phyloP scores from a whole-genome alignment of 30 jellyfish, hydroid and myxozoan species.

The Catostylus mosaicus region DNA sequence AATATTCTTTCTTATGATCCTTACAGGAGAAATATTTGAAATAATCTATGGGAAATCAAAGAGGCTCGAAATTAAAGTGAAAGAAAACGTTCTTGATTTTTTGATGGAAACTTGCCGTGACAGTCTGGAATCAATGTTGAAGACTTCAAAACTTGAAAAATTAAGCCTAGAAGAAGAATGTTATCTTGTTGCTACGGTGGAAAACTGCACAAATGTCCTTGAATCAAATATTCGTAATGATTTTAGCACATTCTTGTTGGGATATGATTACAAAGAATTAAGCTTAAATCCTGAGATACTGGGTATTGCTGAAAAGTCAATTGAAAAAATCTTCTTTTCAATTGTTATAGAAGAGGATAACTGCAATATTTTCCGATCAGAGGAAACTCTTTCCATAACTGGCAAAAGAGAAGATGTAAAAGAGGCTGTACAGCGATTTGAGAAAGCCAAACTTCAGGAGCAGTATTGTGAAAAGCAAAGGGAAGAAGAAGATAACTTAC shows the following conservation, averaged over 20 bases:
- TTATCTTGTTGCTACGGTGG: neutral
- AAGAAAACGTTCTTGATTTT: neutral
- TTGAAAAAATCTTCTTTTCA: neutral
- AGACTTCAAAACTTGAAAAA: neutral
- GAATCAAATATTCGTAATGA: neutral
- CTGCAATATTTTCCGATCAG: neutral
- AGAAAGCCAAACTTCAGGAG: no score
- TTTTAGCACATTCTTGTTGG: neutral
- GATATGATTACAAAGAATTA: neutral
- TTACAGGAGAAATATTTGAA: neutral
- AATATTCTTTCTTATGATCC: constrained; percentile 1
- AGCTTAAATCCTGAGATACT: neutral
- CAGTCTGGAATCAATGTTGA: neutral
- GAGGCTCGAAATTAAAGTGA: neutral
- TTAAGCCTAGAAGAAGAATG: neutral
- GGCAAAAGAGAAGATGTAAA: neutral
- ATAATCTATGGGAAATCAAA: neutral
- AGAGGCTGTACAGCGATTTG: neutral
- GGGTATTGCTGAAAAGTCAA: neutral
- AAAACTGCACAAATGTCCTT: neutral
- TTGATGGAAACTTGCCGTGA: neutral
- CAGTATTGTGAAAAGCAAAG: neutral
- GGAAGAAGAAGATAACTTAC: neutral
- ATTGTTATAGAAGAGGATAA: neutral
- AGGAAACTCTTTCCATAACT: neutral